Base-by-base conservation (phyloP, 2,113 vertebrate species). In the Vulpes lagopus region DNA sequence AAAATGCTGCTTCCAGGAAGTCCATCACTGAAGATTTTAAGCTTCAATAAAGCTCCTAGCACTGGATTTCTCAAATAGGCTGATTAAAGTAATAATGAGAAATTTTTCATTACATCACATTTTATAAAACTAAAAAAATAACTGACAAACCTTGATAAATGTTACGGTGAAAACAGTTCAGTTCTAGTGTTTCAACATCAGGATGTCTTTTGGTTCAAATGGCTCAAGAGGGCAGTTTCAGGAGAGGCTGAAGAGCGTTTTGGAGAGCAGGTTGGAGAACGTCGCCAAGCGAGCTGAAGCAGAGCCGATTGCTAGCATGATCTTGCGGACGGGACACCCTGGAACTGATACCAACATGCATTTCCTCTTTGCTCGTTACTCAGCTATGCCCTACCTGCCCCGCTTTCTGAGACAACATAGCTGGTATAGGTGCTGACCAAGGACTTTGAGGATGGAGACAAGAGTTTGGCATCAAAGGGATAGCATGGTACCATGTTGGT, bases 21-120 rank as follows among this genome's bases (percentile, higher is more conserved):
- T 87, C 97, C 88, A 96, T 97, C 96, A 95, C 81, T 97, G 94
- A 98, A 95, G 96, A 80, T 98, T 98, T 98, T 92, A 97, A 97
- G 88, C 82, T 17, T 73, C 82, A 96, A 97, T 98, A 95, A 97
- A 89, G 76, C 78, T 97, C 51, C 38, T 98, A 98, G 96, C 91
- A 97, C 69, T 96, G 89, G 93, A 94, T 97, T 98, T 97, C 86
- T 89, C 95, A 95, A 97, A 90, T 85, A 95, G 64, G 86, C 97
- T 67, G 87, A 85, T 97, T 98, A 97, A 17, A 96, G 53, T 89
- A 96, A 98, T 97, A 91, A 97, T 97, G 83, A 91, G 80, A 97
- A 98, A 93, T 14, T 86, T 89, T 96, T 98, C 92, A 95, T 98
- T 98, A 97, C 85, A 81, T 30, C 97, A 97, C 65, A 84, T 80